Percentiles rank a stretch among this genome's conserved stretches.
Conservation (phyloP, 1,140 invertebrate species). For the Caligus rogercresseyi region DNA sequence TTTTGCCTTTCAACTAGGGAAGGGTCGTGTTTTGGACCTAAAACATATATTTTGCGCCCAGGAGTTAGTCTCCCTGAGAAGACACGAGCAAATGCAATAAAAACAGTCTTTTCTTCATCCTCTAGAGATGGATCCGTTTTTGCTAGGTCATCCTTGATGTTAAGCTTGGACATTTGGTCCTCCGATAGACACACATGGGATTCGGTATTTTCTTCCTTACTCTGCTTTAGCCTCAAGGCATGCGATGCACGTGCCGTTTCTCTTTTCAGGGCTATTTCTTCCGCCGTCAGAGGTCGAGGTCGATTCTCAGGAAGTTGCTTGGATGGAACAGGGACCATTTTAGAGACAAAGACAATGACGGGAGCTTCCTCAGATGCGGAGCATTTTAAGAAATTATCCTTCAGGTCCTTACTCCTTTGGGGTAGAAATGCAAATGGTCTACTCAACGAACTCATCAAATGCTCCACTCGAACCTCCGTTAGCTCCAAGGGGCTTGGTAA, state of each 20-base stretch:
- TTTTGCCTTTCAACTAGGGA: slow-evolving; percentile 30
- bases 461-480: slow-evolving; percentile 52
- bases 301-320: slow-evolving; percentile 51
- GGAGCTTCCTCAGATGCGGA: slow-evolving; percentile 43
- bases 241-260: slow-evolving; percentile 40
- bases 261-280: slow-evolving; percentile 51
- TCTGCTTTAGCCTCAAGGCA: background rate
- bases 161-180: background rate
- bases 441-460: slow-evolving; percentile 49
- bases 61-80: slow-evolving; percentile 67
- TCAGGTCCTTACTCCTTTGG: slow-evolving; percentile 47
- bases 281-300: slow-evolving; percentile 46
- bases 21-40: slow-evolving; percentile 79
- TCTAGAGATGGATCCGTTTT: slow-evolving; percentile 4
- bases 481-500: slow-evolving; percentile 62
- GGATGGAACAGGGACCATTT: slow-evolving; percentile 36
- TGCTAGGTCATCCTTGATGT: background rate
- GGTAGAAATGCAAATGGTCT: slow-evolving; percentile 49
- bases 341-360: slow-evolving; percentile 79
- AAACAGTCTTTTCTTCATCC: slow-evolving; percentile 41
- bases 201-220: background rate
- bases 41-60: slow-evolving; percentile 59
- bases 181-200: background rate
- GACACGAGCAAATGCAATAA: slow-evolving; percentile 81
- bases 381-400: slow-evolving; percentile 54